Evolutionary conservation across 2,113 vertebrate species (phyloP).

Genomic region (Lycocorax pyrrhopterus): DNA sequence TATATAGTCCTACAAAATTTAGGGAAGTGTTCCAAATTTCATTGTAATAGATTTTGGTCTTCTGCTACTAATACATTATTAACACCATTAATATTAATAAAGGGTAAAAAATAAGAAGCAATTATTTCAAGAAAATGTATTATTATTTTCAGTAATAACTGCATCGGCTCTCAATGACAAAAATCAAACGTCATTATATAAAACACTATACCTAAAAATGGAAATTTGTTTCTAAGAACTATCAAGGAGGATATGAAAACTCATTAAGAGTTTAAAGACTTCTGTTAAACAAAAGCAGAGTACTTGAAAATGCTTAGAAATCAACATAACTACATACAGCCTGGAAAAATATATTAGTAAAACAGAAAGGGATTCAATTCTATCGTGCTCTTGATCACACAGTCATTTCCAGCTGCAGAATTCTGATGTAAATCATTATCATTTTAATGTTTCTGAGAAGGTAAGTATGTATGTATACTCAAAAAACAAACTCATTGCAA

Average conservation of each 20-base stretch:
- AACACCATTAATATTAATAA: neutral
- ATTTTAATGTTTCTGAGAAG: neutral
- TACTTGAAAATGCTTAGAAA: slow-evolving; percentile 7
- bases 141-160: neutral
- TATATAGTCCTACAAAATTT: neutral
- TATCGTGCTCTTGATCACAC: neutral
- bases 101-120: neutral
- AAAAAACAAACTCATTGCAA: neutral
- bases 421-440: neutral
- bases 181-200: neutral
- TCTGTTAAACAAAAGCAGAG: neutral
- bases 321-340: neutral
- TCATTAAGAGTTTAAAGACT: neutral
- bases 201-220: neutral
- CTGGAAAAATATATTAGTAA: neutral
- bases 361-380: neutral
- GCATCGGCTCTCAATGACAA: neutral
- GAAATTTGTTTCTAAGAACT: neutral
- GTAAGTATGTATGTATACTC: neutral
- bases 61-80: neutral
- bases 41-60: neutral
- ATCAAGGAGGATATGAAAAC: neutral
- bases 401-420: neutral
- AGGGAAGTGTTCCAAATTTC: neutral
- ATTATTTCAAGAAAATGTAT: neutral